Evolutionary conservation across 2,113 vertebrate genomes (phyloP).

Genomic region (Dasyornis broadbenti): DNA sequence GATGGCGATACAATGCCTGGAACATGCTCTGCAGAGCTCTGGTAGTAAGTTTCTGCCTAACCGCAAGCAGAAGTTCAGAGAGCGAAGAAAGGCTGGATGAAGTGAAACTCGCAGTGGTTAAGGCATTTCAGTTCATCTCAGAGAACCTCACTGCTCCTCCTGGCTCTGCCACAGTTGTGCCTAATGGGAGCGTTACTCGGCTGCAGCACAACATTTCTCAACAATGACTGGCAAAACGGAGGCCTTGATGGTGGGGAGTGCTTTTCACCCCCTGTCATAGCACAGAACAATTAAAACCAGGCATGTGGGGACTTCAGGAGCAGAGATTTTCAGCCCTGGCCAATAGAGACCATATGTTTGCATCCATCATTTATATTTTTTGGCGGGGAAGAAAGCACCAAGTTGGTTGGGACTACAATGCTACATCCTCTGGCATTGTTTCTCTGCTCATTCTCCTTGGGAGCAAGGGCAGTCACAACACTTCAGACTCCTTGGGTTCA

Average conservation of each 20-base stretch:
- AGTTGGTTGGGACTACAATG: conserved; percentile 12
- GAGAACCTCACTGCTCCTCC: not conserved
- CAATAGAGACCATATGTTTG: conserved; percentile 38
- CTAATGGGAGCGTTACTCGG: not conserved
- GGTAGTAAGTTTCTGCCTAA: conserved; percentile 6
- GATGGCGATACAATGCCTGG: conserved; percentile 30
- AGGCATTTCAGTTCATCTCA: not conserved
- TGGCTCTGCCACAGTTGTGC: not conserved
- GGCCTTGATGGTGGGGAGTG: not conserved
- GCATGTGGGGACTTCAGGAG: not conserved
- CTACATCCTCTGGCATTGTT: conserved; percentile 15
- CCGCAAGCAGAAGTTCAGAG: not conserved
- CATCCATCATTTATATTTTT: conserved; percentile 7
- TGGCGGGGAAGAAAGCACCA: not conserved
- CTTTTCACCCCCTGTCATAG: not conserved
- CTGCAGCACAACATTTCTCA: not conserved
- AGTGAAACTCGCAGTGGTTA: not conserved
- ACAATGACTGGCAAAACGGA: conserved; percentile 41
- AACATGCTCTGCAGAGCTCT: not conserved
- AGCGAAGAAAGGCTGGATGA: not conserved
- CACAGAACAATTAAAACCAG: not conserved
- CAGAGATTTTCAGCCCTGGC: conserved; percentile 5
- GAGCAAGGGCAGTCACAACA: not conserved
- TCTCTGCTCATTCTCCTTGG: not conserved
- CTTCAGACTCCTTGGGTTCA: not conserved